These are phyloP conservation scores for Acanthaster planci DNA, from an alignment of 35 echinoderm and acorn worm genomes.

Conservation along the genomic window DNA sequence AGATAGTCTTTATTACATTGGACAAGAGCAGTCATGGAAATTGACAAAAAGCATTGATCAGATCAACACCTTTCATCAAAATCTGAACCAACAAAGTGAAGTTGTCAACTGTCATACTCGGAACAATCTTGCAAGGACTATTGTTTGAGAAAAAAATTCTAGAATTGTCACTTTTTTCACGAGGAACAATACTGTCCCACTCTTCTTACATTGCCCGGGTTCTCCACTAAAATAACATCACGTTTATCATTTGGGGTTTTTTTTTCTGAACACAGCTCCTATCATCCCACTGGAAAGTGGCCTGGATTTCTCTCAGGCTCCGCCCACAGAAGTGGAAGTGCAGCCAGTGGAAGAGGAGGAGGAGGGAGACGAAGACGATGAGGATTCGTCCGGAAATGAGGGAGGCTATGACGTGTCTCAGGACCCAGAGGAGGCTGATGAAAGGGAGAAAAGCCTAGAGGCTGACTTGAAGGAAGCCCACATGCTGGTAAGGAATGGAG, in stretches of 20 bases:
- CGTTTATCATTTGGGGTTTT: not conserved
- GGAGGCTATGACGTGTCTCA: constrained; percentile 51
- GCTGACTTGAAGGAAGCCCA: constrained; percentile 17
- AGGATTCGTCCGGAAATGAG: constrained; percentile 62
- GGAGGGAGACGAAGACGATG: constrained; percentile 19
- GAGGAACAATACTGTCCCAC: too few species aligned
- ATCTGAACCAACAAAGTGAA: too few species aligned
- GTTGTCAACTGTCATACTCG: too few species aligned
- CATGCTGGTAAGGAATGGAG: constrained; percentile 28
- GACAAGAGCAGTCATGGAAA: too few species aligned
- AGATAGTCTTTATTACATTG: too few species aligned
- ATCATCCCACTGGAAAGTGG: constrained; percentile 1
- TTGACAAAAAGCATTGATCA: too few species aligned
- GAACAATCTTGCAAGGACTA: too few species aligned
- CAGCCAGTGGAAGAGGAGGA: not conserved
- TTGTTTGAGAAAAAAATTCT: too few species aligned
- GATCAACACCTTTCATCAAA: too few species aligned
- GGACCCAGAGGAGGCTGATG: constrained; percentile 48
- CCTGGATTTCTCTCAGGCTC: not conserved
- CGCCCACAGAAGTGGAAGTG: constrained; percentile 1
- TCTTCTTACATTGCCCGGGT: too few species aligned
- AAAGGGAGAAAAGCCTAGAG: constrained; percentile 17
- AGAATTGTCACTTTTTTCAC: too few species aligned
- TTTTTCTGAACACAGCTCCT: constrained; percentile 5
- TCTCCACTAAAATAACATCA: not conserved